Evolutionary conservation across 2,888 invertebrate species (phyloP), one percentile per base, ranked within the genome.

Genomic region (Bellardia bayeri): DNA sequence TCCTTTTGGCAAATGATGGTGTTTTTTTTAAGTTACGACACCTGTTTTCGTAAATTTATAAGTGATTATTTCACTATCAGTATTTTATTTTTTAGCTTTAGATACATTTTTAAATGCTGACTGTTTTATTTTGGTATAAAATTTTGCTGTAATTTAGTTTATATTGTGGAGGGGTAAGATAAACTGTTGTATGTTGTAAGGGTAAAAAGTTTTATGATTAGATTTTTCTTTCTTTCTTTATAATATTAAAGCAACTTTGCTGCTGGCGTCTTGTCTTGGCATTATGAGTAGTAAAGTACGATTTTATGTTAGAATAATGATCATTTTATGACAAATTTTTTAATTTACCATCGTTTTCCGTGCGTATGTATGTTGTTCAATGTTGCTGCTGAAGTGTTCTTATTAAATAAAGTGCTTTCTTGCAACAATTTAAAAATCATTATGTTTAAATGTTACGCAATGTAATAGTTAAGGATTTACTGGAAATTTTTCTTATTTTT

Each of bases 121-220:
- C 33, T 71, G n/a, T 54, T 71, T 33, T 51, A 49, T 33, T 68
- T 68, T n/a, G 30, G 30, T 30, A 13, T 45, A 30, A 30, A n/a
- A 30, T 33, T 45, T 23, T 33, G 8, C 51, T 33, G n/a, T 69
- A 69, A 54, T 71, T 37, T 37, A n/a, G 13, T 42, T 74, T 74
- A 68, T 64, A 11, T 23, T 56, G 16, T 54, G 6, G 7, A n/a
- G 45, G 13, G 45, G 13, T 23, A 13, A 33, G 13, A 30, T 33
- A 33, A 61, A 61, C 33, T 13, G 33, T 13, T 56, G 16, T 68
- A 9, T 64, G 33, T 56, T 68, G 23, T 66, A 74, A 58, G 66
- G 33, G 82, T 66, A 74, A 82, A 82, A 82, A 82, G 33, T 81
- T 81, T 81, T 81, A 54, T 81, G 64, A 81, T 81, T 54, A 54